Conservation (phyloP, 2,113 vertebrate species). For the Neofelis nebulosa region DNA sequence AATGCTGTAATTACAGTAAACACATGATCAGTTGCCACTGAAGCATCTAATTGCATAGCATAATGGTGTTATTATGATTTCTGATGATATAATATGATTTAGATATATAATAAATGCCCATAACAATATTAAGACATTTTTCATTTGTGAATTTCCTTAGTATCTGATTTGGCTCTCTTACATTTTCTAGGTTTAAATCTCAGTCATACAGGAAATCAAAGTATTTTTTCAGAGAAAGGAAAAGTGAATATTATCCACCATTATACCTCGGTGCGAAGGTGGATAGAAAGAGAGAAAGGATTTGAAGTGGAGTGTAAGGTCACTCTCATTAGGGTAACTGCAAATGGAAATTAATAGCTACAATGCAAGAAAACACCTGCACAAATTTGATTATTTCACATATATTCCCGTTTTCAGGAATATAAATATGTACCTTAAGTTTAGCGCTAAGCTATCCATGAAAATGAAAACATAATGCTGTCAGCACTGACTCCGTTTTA, state of each 20-base stretch:
- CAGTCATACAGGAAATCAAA: neutral
- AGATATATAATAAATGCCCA: neutral
- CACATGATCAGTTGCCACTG: neutral
- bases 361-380: neutral
- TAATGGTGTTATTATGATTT: slow-evolving; percentile 53
- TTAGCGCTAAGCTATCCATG: neutral
- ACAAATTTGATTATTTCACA: rapidly evolving
- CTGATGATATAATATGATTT: slow-evolving; percentile 37
- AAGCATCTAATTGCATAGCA: slow-evolving; percentile 40
- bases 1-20: slow-evolving; percentile 71
- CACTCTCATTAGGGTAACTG: neutral
- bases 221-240: neutral
- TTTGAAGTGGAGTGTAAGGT: neutral
- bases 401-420: neutral
- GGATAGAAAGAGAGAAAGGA: neutral
- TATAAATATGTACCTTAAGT: neutral
- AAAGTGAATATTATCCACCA: neutral
- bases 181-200: neutral
- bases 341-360: neutral
- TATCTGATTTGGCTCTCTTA: neutral
- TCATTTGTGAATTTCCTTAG: neutral
- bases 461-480: neutral
- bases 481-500: neutral
- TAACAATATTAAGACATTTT: slow-evolving; percentile 37
- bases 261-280: neutral